phyloP scores from a whole-genome alignment of 2,888 invertebrate species.

The Drosophila affinis region DNA sequence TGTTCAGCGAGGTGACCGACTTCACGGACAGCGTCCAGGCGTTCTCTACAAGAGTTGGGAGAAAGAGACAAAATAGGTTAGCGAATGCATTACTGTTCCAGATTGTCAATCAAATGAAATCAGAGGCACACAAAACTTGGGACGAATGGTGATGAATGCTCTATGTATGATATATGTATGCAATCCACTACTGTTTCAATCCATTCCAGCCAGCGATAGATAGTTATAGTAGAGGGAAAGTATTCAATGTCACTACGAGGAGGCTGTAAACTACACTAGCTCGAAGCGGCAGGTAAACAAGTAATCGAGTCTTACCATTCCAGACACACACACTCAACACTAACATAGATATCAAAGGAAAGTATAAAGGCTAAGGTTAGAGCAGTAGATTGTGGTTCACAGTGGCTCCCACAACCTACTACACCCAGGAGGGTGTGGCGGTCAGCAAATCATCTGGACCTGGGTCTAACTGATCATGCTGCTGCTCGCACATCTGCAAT shows the following conservation, averaged over 20 bases:
- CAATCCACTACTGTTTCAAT: constrained; percentile 35
- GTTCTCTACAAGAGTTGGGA: constrained; percentile 74
- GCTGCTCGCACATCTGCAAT: constrained; percentile 31
- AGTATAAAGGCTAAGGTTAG: constrained; percentile 8
- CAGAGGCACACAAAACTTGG: constrained; percentile 1
- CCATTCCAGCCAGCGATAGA: constrained; percentile 33
- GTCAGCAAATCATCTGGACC: neutral
- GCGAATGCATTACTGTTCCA: constrained; percentile 8
- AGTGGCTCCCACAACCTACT: constrained; percentile 36
- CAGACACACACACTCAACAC: neutral
- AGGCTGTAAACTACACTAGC: constrained; percentile 17
- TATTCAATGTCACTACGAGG: constrained; percentile 7
- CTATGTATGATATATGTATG: constrained; percentile 37
- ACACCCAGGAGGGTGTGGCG: neutral
- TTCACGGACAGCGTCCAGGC: constrained; percentile 81
- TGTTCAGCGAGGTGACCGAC: constrained; percentile 83
- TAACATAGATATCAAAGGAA: neutral
- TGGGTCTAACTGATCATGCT: too few species aligned
- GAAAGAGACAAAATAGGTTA: constrained; percentile 67
- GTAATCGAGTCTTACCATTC: constrained; percentile 33
- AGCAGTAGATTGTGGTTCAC: constrained; percentile 45
- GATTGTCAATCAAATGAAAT: neutral
- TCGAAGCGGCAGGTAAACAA: neutral
- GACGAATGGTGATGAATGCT: constrained; percentile 20
- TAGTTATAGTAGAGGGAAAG: constrained; percentile 32